Percentiles rank a stretch among this genome's conserved stretches.
phyloP scores from a whole-genome alignment of 2,113 vertebrate species.

The Gasterosteus aculeatus region DNA sequence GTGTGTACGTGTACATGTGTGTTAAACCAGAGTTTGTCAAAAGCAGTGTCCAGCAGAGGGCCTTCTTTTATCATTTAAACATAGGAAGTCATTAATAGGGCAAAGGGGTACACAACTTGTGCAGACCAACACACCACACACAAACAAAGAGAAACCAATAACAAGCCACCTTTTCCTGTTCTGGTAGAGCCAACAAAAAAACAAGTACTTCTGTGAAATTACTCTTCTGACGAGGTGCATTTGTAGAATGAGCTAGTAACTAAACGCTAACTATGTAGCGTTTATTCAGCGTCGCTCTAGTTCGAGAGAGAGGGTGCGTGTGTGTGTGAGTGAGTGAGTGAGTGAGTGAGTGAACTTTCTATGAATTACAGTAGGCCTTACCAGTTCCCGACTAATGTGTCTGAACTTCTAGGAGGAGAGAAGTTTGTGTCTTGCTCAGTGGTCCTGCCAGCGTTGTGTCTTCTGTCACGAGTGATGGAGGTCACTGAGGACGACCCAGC shows the following conservation, averaged over 20 bases:
- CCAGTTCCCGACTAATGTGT: no score
- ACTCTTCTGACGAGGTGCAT: neutral
- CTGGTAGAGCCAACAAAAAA: neutral
- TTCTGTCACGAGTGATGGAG: no score
- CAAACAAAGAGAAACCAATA: neutral
- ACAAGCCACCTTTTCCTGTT: neutral
- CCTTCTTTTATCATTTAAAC: constrained; percentile 64
- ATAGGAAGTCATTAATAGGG: neutral
- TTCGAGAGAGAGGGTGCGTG: no score
- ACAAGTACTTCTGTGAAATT: neutral
- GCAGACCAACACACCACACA: neutral
- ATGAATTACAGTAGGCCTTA: no score
- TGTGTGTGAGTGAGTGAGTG: no score
- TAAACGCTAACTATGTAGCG: neutral
- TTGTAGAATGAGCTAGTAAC: neutral
- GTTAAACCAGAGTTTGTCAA: constrained; percentile 12
- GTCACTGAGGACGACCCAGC: no score
- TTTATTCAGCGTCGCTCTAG: no score
- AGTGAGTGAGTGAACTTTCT: no score
- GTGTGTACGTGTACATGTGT: neutral
- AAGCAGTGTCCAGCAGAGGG: constrained; percentile 69
- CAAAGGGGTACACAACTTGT: neutral
- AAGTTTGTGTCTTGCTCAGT: no score
- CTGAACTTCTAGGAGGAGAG: no score
- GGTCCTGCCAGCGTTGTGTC: no score